These are phyloP conservation scores for Anhinga anhinga DNA, from an alignment of 2,113 vertebrate species.

Conservation along the genomic window DNA sequence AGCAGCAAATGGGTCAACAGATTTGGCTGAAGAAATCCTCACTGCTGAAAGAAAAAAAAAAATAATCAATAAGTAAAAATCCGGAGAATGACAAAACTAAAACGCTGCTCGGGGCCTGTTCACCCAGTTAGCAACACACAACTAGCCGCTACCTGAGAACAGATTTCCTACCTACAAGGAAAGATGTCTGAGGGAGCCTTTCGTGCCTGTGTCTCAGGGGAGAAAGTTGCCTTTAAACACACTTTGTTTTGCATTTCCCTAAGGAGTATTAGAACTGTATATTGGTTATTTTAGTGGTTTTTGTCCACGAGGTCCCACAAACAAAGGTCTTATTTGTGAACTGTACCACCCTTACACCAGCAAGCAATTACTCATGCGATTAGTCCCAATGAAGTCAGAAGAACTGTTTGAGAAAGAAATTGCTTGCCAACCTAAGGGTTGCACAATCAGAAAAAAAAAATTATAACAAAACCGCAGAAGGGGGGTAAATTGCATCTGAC, in stretches of 20 bases:
- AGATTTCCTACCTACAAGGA: background rate
- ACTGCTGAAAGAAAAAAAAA: background rate
- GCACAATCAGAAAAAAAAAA: background rate
- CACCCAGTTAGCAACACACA: background rate
- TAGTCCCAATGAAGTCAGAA: background rate
- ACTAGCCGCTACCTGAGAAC: background rate
- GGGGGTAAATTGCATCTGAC: constrained; percentile 6
- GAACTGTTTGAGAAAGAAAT: background rate
- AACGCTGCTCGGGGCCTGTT: background rate
- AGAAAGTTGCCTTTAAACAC: background rate
- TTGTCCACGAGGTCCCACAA: background rate
- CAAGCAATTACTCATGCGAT: background rate
- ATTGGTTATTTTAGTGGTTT: background rate
- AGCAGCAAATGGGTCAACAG: background rate
- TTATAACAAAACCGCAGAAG: background rate
- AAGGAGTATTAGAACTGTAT: background rate
- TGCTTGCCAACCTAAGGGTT: constrained; percentile 14
- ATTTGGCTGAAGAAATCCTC: constrained; percentile 15
- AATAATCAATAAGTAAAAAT: background rate
- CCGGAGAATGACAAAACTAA: background rate
- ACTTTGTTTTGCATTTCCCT: background rate
- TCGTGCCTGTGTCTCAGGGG: background rate
- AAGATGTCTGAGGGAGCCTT: background rate
- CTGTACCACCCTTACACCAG: background rate
- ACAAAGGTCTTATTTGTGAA: background rate